phyloP scores from a whole-genome alignment of 2,888 invertebrate species.

The Caenorhabditis uteleia region DNA sequence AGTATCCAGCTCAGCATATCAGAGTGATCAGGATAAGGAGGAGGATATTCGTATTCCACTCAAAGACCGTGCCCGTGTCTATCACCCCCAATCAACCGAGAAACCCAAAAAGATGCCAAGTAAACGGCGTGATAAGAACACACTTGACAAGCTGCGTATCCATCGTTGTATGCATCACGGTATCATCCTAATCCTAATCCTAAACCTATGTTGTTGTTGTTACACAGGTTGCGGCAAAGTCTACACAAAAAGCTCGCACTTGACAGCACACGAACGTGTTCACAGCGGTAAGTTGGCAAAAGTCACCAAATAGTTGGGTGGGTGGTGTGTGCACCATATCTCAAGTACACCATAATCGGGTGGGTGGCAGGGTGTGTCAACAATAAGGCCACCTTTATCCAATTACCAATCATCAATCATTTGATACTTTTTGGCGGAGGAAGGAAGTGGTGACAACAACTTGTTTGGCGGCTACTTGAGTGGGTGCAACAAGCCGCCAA shows the following conservation, averaged over 20 bases:
- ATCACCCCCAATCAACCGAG: conserved; percentile 29
- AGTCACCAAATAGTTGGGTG: too few species aligned
- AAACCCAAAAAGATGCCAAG: conserved; percentile 26
- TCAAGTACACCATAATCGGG: too few species aligned
- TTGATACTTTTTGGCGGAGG: too few species aligned
- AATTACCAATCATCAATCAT: too few species aligned
- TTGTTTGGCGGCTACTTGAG: too few species aligned
- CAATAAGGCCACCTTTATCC: too few species aligned
- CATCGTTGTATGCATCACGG: conserved; percentile 52
- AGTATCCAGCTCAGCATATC: too few species aligned
- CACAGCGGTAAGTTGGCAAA: conserved; percentile 66
- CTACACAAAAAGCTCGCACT: conserved; percentile 66
- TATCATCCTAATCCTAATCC: too few species aligned
- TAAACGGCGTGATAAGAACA: conserved; percentile 39
- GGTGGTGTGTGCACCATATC: too few species aligned
- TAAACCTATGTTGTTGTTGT: background rate
- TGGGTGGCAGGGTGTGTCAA: too few species aligned
- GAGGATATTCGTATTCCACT: conserved; percentile 30
- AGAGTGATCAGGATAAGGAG: conserved; percentile 13
- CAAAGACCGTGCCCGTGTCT: conserved; percentile 11
- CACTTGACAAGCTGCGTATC: conserved; percentile 46
- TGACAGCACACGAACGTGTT: conserved; percentile 64
- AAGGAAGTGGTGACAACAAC: too few species aligned
- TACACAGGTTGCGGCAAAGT: conserved; percentile 60
- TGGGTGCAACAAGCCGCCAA: too few species aligned